Percentiles rank a stretch among this genome's conserved stretches.
Evolutionary conservation across 2,113 vertebrate genomes (phyloP).

Genomic region (Bucco capensis): DNA sequence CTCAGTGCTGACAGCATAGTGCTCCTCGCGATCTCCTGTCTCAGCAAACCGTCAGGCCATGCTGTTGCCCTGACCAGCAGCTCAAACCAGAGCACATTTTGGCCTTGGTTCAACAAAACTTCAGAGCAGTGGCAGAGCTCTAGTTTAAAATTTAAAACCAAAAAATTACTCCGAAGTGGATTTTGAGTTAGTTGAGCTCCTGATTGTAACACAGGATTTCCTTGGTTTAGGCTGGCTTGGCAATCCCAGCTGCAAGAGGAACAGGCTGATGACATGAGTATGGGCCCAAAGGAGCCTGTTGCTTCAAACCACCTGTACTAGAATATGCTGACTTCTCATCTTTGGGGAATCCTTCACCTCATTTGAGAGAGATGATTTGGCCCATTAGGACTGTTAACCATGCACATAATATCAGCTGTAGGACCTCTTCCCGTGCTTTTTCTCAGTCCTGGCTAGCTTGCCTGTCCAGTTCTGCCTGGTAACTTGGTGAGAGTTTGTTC

Average conservation of each 20-base stretch:
- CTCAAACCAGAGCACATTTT: fast-evolving
- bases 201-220: background rate
- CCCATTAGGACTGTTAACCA: background rate
- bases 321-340: background rate
- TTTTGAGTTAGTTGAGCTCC: background rate
- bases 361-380: background rate
- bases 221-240: background rate
- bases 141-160: background rate
- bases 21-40: background rate
- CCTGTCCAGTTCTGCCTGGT: background rate
- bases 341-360: background rate
- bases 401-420: fast-evolving
- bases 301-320: background rate
- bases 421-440: background rate
- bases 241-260: background rate
- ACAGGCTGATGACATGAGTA: too few species aligned
- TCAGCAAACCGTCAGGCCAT: background rate
- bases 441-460: background rate
- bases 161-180: background rate
- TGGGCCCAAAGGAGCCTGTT: background rate
- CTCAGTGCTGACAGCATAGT: background rate
- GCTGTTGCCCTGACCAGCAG: background rate
- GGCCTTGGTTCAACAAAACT: background rate
- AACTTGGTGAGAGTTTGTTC: background rate
- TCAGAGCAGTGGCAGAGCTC: background rate